Conservation (phyloP, 2,888 invertebrate genomes). For the Leptinotarsa peninsularis region DNA sequence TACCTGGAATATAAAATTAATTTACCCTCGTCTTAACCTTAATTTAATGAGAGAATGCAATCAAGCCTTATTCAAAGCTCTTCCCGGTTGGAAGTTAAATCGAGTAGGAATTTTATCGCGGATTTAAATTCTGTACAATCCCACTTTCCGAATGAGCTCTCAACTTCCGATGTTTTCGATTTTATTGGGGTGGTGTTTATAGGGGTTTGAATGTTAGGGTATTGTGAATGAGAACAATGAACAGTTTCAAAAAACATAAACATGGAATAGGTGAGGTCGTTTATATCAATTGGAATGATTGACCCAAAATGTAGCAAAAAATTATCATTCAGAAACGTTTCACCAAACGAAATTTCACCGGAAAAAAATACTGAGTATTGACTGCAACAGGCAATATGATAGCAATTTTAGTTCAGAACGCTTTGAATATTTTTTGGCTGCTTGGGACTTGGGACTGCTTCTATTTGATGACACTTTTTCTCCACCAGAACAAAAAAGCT, state of each 20-base stretch:
- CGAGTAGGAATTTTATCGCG: conserved; percentile 55
- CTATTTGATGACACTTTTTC: no score
- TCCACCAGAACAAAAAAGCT: no score
- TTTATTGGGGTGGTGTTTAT: conserved; percentile 12
- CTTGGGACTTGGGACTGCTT: no score
- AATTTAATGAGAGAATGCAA: conserved; percentile 60
- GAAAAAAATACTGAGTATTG: no score
- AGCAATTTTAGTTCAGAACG: no score
- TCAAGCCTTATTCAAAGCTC: conserved; percentile 53
- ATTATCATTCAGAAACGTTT: no score
- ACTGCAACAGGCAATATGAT: no score
- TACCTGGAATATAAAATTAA: conserved; percentile 61
- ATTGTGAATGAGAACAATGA: neutral
- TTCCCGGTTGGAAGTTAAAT: conserved; percentile 51
- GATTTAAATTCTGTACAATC: conserved; percentile 55
- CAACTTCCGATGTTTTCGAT: conserved; percentile 17
- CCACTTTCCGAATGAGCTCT: conserved; percentile 40
- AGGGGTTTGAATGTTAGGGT: neutral
- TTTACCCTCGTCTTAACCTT: conserved; percentile 58
- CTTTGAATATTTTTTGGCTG: no score
- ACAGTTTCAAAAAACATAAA: neutral
- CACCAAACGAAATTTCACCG: no score
- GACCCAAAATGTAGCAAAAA: no score
- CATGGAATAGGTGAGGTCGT: no score
- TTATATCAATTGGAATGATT: no score